Evolutionary conservation across 92 coral and sea anemone species (phyloP), one percentile per base, ranked within the genome.

Genomic region (Parazoanthus swiftii): DNA sequence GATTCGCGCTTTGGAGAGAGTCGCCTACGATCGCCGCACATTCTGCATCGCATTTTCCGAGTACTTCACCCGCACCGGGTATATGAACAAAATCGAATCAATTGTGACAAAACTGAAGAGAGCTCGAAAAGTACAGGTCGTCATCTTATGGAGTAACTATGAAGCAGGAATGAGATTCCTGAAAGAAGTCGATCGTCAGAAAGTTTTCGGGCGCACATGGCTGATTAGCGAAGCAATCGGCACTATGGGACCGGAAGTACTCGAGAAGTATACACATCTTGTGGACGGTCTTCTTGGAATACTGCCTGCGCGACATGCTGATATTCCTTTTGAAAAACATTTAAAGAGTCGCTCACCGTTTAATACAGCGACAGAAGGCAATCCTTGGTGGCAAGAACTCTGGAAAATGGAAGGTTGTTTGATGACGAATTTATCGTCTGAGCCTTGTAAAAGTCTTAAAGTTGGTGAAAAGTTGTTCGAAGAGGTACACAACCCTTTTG

Each of bases 11-110:
- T 70, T 94, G 72, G 94, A 92, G 74, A 91, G 89, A 80, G 96
- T 92, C 39, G 91, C 93, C 6, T 90, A 92, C 85, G 81, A 83
- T 46, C 90, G 94, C 58, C 82, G 91, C 59, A 85, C 89, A 0
- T 94, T 92, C 83, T 94, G 96, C 54, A 89, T 94, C 78, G 96
- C 95, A 11, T 90, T 90, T 72, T 92, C 95, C 80, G 95, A 92
- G 80, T 92, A 92, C 81, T 67, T 94, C 74, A 89, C 92, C 8
- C 89, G 94, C 11, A 88, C 92, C 50, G 93, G 89, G n/a, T 92
- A 92, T 81, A 80, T 44, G 63, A 90, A 91, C 20, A 93, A 90
- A 48, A 75, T 89, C 7, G 81, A 79, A 23, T 75, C 90, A 43
- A 94, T 92, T 68, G 93, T 94, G 35, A 73, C 72, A 37, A 94